These are phyloP conservation scores for Bubo bubo DNA, from an alignment of 2,113 vertebrate species.

Conservation along the genomic window DNA sequence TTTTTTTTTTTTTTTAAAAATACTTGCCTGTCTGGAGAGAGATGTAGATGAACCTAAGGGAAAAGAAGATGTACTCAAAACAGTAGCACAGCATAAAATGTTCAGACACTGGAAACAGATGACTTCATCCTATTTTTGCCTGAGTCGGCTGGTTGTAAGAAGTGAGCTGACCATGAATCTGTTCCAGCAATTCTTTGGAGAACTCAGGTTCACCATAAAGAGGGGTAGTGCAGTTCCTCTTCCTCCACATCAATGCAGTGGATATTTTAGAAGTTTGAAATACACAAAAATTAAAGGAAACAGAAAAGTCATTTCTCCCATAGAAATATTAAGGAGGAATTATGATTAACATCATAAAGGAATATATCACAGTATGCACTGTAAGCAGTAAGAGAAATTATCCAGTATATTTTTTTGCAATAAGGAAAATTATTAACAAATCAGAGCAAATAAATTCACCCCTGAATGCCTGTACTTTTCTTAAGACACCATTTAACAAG, in stretches of 20 bases:
- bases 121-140: constrained; percentile 26
- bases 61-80: constrained; percentile 26
- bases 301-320: neutral
- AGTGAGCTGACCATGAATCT: neutral
- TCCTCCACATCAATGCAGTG: neutral
- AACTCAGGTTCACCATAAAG: neutral
- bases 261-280: neutral
- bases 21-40: neutral
- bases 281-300: neutral
- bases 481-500: neutral
- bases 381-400: neutral
- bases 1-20: neutral
- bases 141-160: neutral
- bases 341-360: neutral
- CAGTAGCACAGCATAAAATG: constrained; percentile 47
- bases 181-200: neutral
- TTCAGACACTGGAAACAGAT: constrained; percentile 15
- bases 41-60: neutral
- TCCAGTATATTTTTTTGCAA: neutral
- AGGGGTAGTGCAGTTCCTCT: neutral
- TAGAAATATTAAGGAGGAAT: neutral
- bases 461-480: neutral
- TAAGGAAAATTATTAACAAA: neutral
- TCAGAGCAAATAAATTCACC: neutral
- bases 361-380: neutral